These are phyloP conservation scores for Aselliscus stoliczkanus DNA, from an alignment of 2,797 vertebrate species.

Conservation along the genomic window DNA sequence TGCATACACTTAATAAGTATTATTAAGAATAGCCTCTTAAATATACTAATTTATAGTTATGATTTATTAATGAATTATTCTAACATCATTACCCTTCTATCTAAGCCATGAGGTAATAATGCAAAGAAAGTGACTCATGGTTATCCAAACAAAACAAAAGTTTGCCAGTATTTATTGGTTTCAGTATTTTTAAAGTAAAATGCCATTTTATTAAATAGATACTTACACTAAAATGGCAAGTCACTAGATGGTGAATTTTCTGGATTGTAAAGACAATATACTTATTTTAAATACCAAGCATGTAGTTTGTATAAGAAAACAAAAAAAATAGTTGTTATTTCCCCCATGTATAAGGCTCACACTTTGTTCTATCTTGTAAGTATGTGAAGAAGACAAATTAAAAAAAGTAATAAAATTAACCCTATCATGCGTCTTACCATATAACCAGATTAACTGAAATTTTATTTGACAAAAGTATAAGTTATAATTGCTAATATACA, in stretches of 20 bases:
- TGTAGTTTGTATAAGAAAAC: not conserved
- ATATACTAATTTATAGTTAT: not conserved
- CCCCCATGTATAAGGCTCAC: not conserved
- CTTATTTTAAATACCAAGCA: not conserved
- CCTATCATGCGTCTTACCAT: not conserved
- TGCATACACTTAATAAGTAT: not conserved
- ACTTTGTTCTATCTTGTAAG: not conserved
- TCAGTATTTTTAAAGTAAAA: slow-evolving; percentile 13
- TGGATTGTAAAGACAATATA: not conserved
- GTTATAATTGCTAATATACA: not conserved
- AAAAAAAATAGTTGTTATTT: not conserved
- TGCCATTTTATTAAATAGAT: not conserved
- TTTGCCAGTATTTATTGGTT: not conserved
- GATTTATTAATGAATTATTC: slow-evolving; percentile 8
- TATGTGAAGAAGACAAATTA: not conserved
- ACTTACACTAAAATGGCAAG: not conserved
- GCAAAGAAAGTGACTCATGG: not conserved
- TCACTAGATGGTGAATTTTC: not conserved
- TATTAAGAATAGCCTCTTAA: not conserved
- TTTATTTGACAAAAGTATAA: not conserved
- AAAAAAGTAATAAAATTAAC: not conserved
- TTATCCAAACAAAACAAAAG: not conserved
- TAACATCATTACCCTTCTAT: not conserved
- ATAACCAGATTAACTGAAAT: not conserved
- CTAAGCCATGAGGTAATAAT: not conserved